Evolutionary conservation across 1,140 invertebrate genomes (phyloP).

Genomic region (Daktulosphaira vitifoliae): DNA sequence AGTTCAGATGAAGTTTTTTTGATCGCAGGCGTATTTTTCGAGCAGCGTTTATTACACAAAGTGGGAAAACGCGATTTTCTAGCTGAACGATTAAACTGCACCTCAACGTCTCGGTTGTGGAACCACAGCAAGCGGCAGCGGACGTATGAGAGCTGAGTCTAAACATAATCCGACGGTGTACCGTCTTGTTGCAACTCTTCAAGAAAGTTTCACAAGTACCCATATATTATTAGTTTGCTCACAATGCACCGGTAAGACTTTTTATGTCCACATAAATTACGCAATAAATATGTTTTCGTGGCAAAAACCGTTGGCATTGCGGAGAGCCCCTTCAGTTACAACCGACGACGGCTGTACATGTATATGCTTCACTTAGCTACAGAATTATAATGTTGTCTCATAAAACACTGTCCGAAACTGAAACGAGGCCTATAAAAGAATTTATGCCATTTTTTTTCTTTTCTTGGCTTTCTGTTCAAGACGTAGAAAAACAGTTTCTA

Average conservation of each 20-base stretch:
- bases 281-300: constrained; percentile 22
- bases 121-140: no score
- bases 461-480: no score
- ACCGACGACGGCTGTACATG: not conserved
- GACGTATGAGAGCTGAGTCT: no score
- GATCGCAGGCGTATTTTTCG: not conserved
- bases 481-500: no score
- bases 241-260: constrained; percentile 8
- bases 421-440: not conserved
- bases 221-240: constrained; percentile 14
- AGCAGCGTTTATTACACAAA: not conserved
- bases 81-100: constrained; percentile 5
- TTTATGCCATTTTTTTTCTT: no score
- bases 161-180: no score
- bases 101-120: no score
- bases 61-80: constrained; percentile 10
- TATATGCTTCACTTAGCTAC: not conserved
- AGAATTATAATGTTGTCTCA: not conserved
- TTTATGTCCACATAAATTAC: constrained; percentile 26
- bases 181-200: constrained; percentile 8
- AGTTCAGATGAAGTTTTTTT: constrained; percentile 1
- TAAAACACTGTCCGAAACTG: constrained; percentile 29
- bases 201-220: not conserved
- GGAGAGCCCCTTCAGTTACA: not conserved
- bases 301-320: not conserved